phyloP scores from a whole-genome alignment of 1,140 invertebrate species.

The Drosophila sproati region DNA sequence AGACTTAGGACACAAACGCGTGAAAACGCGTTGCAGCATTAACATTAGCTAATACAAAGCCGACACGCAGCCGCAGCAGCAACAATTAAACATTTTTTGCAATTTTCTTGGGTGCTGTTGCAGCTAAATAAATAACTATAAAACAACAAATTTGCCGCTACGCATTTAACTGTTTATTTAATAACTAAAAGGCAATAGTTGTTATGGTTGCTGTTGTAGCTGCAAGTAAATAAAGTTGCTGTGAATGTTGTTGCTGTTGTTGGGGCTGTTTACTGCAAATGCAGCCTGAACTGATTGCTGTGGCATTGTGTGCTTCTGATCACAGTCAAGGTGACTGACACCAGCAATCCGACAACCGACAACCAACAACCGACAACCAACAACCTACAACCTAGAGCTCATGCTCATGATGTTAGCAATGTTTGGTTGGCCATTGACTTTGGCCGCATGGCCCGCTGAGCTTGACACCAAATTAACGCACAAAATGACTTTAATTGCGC shows the following conservation, averaged over 20 bases:
- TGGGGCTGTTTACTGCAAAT: constrained; percentile 55
- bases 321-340: constrained; percentile 71
- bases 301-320: constrained; percentile 33
- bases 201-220: not conserved
- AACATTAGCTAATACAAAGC: constrained; percentile 32
- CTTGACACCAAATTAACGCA: constrained; percentile 71
- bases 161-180: constrained; percentile 43
- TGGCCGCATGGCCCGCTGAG: constrained; percentile 21
- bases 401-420: constrained; percentile 22
- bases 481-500: constrained; percentile 77
- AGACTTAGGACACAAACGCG: constrained; percentile 51
- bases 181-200: constrained; percentile 31
- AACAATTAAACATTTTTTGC: constrained; percentile 35
- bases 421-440: constrained; percentile 45
- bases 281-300: constrained; percentile 37
- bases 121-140: constrained; percentile 54
- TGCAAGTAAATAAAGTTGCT: constrained; percentile 7
- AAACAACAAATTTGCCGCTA: constrained; percentile 65
- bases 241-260: constrained; percentile 8
- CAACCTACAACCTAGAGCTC: constrained; percentile 8
- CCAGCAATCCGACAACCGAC: constrained; percentile 26
- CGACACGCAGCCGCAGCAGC: constrained; percentile 40
- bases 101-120: constrained; percentile 62
- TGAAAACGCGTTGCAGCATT: constrained; percentile 8
- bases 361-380: constrained; percentile 16